phyloP scores from a whole-genome alignment of 2,888 invertebrate genomes.

The Congeria kusceri region DNA sequence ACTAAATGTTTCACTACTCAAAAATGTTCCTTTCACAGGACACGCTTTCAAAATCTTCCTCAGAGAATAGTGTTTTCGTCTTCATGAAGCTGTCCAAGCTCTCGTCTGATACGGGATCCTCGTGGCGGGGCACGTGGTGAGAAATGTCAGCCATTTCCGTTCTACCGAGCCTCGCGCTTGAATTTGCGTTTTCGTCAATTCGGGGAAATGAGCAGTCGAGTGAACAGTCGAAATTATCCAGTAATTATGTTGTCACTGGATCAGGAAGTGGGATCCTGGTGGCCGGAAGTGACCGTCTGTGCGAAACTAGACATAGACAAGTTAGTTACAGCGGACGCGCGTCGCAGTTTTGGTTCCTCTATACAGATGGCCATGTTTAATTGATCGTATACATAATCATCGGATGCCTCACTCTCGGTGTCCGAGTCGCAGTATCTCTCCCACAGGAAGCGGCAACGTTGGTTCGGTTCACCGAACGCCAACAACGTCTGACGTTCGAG shows the following conservation, averaged over 20 bases:
- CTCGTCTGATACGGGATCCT: not conserved
- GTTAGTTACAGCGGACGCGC: conserved; percentile 27
- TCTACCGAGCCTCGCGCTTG: conserved; percentile 1
- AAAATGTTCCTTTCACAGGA: not conserved
- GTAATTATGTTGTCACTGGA: conserved; percentile 4
- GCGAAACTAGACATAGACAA: not conserved
- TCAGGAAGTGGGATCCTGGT: conserved; percentile 6
- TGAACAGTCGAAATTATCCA: conserved; percentile 11
- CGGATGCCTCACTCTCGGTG: conserved; percentile 29
- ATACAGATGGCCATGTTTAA: not conserved
- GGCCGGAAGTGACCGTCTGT: no score
- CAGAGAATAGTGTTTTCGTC: conserved; percentile 4
- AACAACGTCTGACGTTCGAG: conserved; percentile 8
- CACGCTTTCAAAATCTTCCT: conserved; percentile 4
- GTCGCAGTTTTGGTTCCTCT: conserved; percentile 7
- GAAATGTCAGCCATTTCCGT: conserved; percentile 18
- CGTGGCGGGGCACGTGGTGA: conserved; percentile 1
- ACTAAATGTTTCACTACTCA: no score
- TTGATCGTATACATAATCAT: not conserved
- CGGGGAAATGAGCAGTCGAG: conserved; percentile 28
- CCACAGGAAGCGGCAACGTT: conserved; percentile 49
- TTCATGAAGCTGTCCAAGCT: conserved; percentile 30
- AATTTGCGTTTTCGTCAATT: conserved; percentile 13
- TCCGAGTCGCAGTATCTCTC: conserved; percentile 47
- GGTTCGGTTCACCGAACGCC: conserved; percentile 26